Evolutionary conservation across 2,888 invertebrate genomes (phyloP), one percentile per base, ranked within the genome.

Genomic region (Lasioglossum marginatum): DNA sequence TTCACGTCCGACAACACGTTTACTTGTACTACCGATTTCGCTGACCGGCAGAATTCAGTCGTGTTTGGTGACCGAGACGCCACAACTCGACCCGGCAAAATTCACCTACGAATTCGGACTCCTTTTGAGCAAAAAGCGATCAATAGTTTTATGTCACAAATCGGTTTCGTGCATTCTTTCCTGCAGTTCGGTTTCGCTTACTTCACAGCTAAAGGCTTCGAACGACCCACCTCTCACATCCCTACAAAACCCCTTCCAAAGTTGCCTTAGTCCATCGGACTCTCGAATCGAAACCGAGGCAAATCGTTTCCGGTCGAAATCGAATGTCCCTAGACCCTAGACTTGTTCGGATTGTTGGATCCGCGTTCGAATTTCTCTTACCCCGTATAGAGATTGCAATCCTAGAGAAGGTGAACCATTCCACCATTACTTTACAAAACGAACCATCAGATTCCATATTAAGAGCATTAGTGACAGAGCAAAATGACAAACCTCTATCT

Each of bases 81-180:
- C 4, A 12, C n/a, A 57, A 57, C 12, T n/a, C n/a, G 12, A n/a
- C 23, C 23, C 23, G 23, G 52, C 52, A 23, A 52, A 57, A n/a
- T 57, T 57, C n/a, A 3, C 3, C 12, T 57, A n/a, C 57, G 57
- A 37, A 68, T 23, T 10, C 66, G 66, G 23, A 34, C 19, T 66
- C 34, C 19, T 34, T 66, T 31, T 1, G 19, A 66, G 23, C 19
- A 34, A 66, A 23, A 34, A 4, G 23, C 8, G 8, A 66, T 66
- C 66, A 12, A 31, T 66, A 43, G 8, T 57, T 52, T 71, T 40
- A n/a, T 10, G 48, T 43, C 40, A 81, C 16, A 66, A 84, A 43
- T 74, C 80, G 48, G 70, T 83, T 83, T 82, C 75, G 84, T 90
- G 87, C 85, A 88, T 85, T 88, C 70, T 82, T 85, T 63, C 81